phyloP scores from a whole-genome alignment of 2,797 vertebrate species.

The Leptoclinus maculatus region DNA sequence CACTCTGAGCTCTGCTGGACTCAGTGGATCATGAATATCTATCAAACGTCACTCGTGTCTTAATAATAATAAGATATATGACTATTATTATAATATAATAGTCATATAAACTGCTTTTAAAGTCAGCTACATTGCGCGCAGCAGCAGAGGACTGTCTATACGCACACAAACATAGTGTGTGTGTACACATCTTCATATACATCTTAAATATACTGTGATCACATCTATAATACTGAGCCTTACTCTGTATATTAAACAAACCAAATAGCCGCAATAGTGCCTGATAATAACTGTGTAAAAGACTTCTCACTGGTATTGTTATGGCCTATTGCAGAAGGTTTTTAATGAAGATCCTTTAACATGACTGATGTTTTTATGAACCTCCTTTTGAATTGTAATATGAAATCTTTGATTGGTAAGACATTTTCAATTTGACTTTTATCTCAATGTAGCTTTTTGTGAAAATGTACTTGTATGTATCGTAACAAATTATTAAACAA shows the following conservation, averaged over 20 bases:
- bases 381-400: neutral
- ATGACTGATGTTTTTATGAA: slow-evolving; percentile 26
- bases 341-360: neutral
- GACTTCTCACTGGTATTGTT: neutral
- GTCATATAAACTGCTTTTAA: slow-evolving; percentile 9
- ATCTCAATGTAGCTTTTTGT: slow-evolving; percentile 3
- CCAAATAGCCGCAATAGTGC: neutral
- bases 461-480: slow-evolving; percentile 7
- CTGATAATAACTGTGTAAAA: neutral
- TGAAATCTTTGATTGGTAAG: slow-evolving; percentile 5
- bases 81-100: neutral
- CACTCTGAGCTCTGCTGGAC: slow-evolving; percentile 7
- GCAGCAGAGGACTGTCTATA: neutral
- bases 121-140: neutral
- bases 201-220: slow-evolving; percentile 12
- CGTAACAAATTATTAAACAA: slow-evolving; percentile 55
- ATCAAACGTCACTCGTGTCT: neutral
- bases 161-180: neutral
- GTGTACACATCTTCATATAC: neutral
- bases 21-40: neutral
- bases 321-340: neutral
- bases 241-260: neutral
- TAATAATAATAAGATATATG: neutral
- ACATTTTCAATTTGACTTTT: slow-evolving; percentile 22
- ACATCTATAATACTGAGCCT: neutral